Evolutionary conservation across 2,113 vertebrate species (phyloP), one percentile per base, ranked within the genome.

Genomic region (Chamaetylas fuelleborni): DNA sequence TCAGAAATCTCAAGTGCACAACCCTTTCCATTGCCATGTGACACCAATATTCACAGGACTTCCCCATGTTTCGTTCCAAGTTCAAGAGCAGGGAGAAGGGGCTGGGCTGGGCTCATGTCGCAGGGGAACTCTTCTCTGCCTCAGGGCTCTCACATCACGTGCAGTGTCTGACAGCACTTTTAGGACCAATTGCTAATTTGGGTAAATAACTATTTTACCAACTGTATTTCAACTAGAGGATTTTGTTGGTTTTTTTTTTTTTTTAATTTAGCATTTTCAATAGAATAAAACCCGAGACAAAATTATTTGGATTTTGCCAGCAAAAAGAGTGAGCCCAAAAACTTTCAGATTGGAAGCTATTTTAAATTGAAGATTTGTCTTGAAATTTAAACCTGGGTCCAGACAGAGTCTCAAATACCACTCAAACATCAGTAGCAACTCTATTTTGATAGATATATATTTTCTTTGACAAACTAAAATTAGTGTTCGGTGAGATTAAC

Each of bases 1-100:
- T 95, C 90, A 94, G 81, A 76, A 92, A 92, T 90, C 88, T 93
- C 87, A 90, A 81, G 48, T 17, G 5, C 54, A 31, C 10, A 38
- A 10, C 40, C 36, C 9, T 57, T 94, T 79, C 81, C 70, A 77
- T 47, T 65, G 48, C 81, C 5, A 1, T 38, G 13, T 5, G 18
- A 58, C 5, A 38, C 11, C 12, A 9, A 1, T 7, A 24, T 18
- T 76, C 25, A 15, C 5, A 14, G 62, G 51, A 19, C 79, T 79
- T 62, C 40, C 38, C 33, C 83, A 36, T 4, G 3, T 33, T 86
- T 71, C 62, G n/a, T 56, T 54, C 42, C 85, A 78, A 86, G 69
- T 22, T 74, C 83, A 58, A 64, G 65, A 23, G 51, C 53, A 81
- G 26, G 29, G 18, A 40, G 51, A 50, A 76, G 0, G 17, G 19